Conservation (phyloP, 1,140 invertebrate genomes). For the Drosophila dunni region DNA sequence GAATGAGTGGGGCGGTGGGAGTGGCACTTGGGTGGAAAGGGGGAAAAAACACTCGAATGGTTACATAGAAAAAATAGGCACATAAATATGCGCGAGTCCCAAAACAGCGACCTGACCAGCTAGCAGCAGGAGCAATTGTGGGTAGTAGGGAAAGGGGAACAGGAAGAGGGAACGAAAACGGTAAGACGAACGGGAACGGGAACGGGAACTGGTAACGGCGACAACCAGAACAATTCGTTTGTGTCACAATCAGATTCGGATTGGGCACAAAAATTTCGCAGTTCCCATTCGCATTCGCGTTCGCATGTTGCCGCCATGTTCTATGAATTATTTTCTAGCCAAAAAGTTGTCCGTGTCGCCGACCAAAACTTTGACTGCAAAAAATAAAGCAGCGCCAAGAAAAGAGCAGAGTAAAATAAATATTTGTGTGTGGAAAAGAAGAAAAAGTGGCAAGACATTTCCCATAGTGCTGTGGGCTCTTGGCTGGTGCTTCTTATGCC, state of each 20-base stretch:
- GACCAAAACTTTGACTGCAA: constrained; percentile 69
- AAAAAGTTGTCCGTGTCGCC: constrained; percentile 65
- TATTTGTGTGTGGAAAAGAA: neutral
- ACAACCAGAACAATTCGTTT: constrained; percentile 81
- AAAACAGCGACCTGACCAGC: constrained; percentile 33
- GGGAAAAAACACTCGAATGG: constrained; percentile 25
- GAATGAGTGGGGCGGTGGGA: constrained; percentile 31
- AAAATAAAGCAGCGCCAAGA: constrained; percentile 38
- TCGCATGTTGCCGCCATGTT: constrained; percentile 76
- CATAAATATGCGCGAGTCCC: constrained; percentile 67
- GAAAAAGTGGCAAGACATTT: constrained; percentile 57
- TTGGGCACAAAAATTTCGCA: constrained; percentile 74
- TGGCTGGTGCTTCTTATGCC: constrained; percentile 40
- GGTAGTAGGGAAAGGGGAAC: too few species aligned
- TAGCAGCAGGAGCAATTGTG: neutral
- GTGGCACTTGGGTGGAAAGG: neutral
- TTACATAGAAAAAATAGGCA: constrained; percentile 76
- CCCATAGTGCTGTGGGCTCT: constrained; percentile 21
- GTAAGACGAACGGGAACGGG: neutral
- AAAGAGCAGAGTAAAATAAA: constrained; percentile 13
- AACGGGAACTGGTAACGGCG: constrained; percentile 38
- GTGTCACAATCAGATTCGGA: constrained; percentile 82
- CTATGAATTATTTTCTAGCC: constrained; percentile 78
- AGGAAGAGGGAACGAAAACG: neutral
- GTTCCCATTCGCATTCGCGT: constrained; percentile 62